Evolutionary conservation across 2,113 vertebrate species (phyloP).

Genomic region (Burhinus oedicnemus): DNA sequence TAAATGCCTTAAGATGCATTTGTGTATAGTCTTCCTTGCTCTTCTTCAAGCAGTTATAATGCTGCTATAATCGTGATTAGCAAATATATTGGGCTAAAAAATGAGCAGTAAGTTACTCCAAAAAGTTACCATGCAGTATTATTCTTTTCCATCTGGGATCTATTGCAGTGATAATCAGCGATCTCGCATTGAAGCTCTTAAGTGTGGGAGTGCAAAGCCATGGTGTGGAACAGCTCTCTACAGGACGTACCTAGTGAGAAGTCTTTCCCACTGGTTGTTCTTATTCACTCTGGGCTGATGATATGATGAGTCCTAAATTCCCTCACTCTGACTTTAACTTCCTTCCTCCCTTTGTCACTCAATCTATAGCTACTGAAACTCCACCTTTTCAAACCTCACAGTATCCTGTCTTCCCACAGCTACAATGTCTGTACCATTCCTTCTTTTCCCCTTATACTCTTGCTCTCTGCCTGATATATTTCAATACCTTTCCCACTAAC

Average conservation of each 20-base stretch:
- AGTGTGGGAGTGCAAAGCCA: not conserved
- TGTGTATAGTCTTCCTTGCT: not conserved
- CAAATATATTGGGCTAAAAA: not conserved
- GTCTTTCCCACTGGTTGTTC: not conserved
- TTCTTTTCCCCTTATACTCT: not conserved
- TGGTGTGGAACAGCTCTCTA: not conserved
- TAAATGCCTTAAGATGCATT: not conserved
- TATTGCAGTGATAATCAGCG: not conserved
- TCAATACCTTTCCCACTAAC: not conserved
- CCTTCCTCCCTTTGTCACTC: not conserved
- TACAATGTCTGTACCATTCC: not conserved
- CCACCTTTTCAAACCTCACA: not conserved
- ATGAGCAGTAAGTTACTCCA: not conserved
- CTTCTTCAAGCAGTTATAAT: not conserved
- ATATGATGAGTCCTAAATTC: not conserved
- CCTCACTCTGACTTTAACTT: not conserved
- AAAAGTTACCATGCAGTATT: not conserved
- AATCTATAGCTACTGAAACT: not conserved
- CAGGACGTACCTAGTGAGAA: not conserved
- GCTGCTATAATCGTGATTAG: not conserved
- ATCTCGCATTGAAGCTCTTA: not conserved
- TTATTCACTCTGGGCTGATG: not conserved
- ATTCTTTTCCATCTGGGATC: not conserved
- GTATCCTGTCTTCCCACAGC: not conserved
- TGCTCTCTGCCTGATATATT: not conserved